These are phyloP conservation scores for Bostrychus sinensis DNA, from an alignment of 2,113 vertebrate species.

Conservation along the genomic window DNA sequence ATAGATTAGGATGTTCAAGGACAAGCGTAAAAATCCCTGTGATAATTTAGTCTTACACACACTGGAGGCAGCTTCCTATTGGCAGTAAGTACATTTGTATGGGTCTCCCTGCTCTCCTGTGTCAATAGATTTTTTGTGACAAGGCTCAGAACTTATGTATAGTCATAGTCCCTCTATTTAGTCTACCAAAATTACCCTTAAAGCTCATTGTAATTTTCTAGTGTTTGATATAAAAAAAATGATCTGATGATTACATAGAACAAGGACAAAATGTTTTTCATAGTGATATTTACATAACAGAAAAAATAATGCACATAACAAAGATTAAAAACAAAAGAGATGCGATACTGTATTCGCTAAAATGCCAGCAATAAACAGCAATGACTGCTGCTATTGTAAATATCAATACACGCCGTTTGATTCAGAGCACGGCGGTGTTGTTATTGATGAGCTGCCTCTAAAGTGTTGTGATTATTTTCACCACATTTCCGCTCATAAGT, in stretches of 20 bases:
- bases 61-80: not conserved
- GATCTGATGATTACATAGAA: not conserved
- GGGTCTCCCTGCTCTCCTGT: not conserved
- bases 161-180: slow-evolving; percentile 19
- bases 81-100: not conserved
- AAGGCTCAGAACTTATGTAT: slow-evolving; percentile 17
- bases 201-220: not conserved
- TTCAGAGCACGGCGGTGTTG: not conserved
- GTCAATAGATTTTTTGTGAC: slow-evolving; percentile 27
- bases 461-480: not conserved
- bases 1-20: not conserved
- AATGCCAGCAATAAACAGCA: slow-evolving; percentile 15
- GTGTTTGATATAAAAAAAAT: too few relatives aligned
- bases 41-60: not conserved
- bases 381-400: slow-evolving; percentile 19
- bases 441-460: not conserved
- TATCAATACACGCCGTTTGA: slow-evolving; percentile 2
- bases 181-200: slow-evolving; percentile 19
- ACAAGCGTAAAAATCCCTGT: not conserved
- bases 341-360: slow-evolving; percentile 6
- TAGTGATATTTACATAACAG: slow-evolving; percentile 25
- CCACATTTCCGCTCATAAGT: not conserved
- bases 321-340: not conserved
- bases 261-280: not conserved
- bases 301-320: not conserved